Evolutionary conservation across 2,888 invertebrate species (phyloP), one percentile per base, ranked within the genome.

Genomic region (Trichopoda pennipes): DNA sequence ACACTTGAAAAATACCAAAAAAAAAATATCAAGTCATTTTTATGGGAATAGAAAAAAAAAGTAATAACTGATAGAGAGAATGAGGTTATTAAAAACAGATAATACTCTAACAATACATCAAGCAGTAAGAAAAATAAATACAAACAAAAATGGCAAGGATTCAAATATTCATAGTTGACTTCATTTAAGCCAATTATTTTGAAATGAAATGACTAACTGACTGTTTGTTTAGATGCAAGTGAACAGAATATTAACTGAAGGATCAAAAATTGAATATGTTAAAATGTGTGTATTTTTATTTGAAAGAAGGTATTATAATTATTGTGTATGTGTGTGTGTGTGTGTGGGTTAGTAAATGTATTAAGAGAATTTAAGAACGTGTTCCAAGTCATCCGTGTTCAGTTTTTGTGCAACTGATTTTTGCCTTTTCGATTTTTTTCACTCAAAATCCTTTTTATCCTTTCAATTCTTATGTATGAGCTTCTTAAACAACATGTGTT

Each of bases 131-230:
- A 16, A 17, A 21, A 10, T 7, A 6, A 42, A 38, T 12, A 38
- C 12, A 3, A 10, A 38, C 12, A 38, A 12, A 3, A 12, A 12
- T 38, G 12, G 16, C 44, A 17, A 44, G 44, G 44, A 28, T 1
- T 32, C 17, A 12, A 44, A 28, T 69, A 32, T 81, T 81, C 87
- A 89, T 90, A 90, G 90, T 91, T 90, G 91, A 91, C 91, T 91
- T 90, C 87, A 89, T 91, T 88, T 91, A 90, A 91, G 90, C 91
- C 91, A 90, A 91, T 91, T 91, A 85, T 68, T 73, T 68, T 47
- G 23, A 47, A 58, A 44, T 38, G n/a, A 63, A 68, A 80, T 81
- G 70, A 81, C 66, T 78, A 61, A 81, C 74, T 75, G 70, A 56
- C 21, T 78, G 74, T 53, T 58, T 35, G 58, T 60, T n/a, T 49